Evolutionary conservation across 2,797 vertebrate species (phyloP).

Genomic region (Enteromius viviparus): DNA sequence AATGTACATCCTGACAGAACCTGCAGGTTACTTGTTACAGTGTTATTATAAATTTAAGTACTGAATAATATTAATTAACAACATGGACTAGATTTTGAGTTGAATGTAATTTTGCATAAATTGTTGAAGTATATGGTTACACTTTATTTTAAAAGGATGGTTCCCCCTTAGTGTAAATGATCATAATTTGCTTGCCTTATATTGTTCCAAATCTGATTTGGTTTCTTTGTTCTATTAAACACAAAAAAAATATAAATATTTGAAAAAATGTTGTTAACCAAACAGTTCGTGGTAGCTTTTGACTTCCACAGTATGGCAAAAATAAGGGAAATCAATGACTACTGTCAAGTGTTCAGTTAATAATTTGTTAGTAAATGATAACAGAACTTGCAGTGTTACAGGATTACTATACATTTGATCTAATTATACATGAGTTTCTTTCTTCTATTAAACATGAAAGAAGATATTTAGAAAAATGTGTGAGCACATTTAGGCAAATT

Average conservation of each 20-base stretch:
- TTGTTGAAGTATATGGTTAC: too few relatives aligned
- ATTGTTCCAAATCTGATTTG: neutral
- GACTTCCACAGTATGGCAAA: neutral
- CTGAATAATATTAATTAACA: too few relatives aligned
- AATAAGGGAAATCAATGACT: neutral
- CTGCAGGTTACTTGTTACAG: too few relatives aligned
- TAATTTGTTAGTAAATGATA: neutral
- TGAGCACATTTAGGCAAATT: neutral
- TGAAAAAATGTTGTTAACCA: neutral
- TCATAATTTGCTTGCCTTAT: neutral
- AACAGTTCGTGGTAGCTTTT: neutral
- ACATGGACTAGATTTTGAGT: too few relatives aligned
- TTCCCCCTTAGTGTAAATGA: neutral
- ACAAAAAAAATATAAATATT: neutral
- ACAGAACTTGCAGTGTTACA: neutral
- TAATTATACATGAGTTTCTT: too few relatives aligned
- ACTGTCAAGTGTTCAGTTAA: neutral
- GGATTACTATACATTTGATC: neutral
- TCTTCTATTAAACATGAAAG: too few relatives aligned
- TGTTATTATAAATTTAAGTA: too few relatives aligned
- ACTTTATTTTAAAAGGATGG: neutral
- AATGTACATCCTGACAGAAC: too few relatives aligned
- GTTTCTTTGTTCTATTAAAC: neutral
- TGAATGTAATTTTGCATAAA: too few relatives aligned
- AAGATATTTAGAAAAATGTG: neutral